These are phyloP conservation scores for Porites cylindrica DNA, from an alignment of 92 coral and sea anemone genomes.

Conservation along the genomic window DNA sequence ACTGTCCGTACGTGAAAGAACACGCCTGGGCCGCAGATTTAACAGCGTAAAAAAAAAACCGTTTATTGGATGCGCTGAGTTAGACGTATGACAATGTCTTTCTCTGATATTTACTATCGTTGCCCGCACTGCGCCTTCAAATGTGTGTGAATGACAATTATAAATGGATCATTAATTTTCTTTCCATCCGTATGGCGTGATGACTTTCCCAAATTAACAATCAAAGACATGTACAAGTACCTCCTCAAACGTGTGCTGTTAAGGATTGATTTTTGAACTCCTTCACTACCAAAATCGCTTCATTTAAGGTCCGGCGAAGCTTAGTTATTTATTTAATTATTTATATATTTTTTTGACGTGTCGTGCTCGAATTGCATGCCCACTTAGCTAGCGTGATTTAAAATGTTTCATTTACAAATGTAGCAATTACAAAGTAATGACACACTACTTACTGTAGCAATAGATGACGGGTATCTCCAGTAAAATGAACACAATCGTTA, in stretches of 20 bases:
- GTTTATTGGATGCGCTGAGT: no score
- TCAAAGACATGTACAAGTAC: not conserved
- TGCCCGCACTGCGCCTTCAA: no score
- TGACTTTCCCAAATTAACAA: not conserved
- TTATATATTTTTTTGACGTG: not conserved
- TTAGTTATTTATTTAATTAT: not conserved
- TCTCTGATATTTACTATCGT: no score
- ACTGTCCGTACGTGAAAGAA: no score
- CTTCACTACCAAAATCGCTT: not conserved
- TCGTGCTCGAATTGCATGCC: not conserved
- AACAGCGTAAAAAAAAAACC: no score
- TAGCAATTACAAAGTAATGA: not conserved
- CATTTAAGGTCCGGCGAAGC: no score
- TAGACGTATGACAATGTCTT: no score
- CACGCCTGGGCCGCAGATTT: no score
- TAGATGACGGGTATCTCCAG: not conserved
- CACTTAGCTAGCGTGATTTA: not conserved
- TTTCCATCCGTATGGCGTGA: conserved; percentile 3
- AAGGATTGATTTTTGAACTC: not conserved
- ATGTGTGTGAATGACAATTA: no score
- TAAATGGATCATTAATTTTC: not conserved
- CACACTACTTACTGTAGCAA: conserved; percentile 6
- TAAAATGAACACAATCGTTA: conserved; percentile 12
- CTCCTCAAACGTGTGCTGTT: not conserved
- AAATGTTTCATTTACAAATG: not conserved